Conservation (phyloP, 2,113 vertebrate genomes). For the Aviceda subcristata region DNA sequence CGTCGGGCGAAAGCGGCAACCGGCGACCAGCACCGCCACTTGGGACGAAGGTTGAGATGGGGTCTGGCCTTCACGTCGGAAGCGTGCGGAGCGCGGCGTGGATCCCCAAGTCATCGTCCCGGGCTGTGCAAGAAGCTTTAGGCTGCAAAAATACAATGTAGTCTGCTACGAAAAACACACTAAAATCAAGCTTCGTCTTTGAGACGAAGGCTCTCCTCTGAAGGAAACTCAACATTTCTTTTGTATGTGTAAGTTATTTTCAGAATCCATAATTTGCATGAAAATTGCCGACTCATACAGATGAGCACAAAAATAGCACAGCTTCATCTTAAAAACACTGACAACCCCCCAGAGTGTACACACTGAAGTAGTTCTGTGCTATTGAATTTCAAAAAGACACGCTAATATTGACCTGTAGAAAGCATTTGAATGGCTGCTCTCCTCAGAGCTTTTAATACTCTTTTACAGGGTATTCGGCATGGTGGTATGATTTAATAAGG, state of each 20-base stretch:
- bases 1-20: background rate
- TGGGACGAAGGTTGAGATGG: rapidly evolving
- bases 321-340: background rate
- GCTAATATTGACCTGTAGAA: background rate
- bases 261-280: slow-evolving; percentile 33
- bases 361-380: background rate
- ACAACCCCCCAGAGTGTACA: background rate
- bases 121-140: background rate
- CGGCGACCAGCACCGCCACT: rapidly evolving
- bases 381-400: background rate
- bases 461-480: background rate
- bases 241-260: slow-evolving; percentile 23
- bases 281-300: slow-evolving; percentile 27
- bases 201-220: background rate
- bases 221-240: background rate
- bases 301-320: slow-evolving; percentile 20
- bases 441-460: background rate
- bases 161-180: background rate
- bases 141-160: background rate
- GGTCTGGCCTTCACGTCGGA: background rate
- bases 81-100: rapidly evolving
- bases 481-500: background rate
- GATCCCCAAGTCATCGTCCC: background rate
- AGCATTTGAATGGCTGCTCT: background rate
- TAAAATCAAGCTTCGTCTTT: background rate